phyloP scores from a whole-genome alignment of 1,140 invertebrate genomes.

The Eriocheir sinensis region DNA sequence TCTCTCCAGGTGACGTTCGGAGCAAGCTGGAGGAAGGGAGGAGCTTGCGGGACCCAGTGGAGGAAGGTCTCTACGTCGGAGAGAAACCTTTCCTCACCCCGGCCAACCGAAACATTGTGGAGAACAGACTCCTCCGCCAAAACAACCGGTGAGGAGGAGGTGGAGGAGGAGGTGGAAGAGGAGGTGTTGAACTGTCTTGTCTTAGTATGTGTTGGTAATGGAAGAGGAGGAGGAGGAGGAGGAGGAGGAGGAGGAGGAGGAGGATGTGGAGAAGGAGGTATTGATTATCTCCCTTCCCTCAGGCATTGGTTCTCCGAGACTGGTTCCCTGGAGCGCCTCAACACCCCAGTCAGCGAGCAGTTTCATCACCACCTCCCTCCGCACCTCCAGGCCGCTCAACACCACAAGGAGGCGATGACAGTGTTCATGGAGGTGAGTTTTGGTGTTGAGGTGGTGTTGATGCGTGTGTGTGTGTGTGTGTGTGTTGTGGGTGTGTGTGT shows the following conservation, averaged over 20 bases:
- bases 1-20: slow-evolving; percentile 40
- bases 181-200: too few relatives aligned
- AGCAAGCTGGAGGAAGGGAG: slow-evolving; percentile 50
- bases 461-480: not conserved
- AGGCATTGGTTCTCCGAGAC: slow-evolving; percentile 67
- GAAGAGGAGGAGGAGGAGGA: too few relatives aligned
- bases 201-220: too few relatives aligned
- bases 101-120: slow-evolving; percentile 58
- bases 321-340: slow-evolving; percentile 48
- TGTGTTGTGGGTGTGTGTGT: not conserved
- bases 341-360: slow-evolving; percentile 60
- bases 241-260: too few relatives aligned
- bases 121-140: slow-evolving; percentile 56
- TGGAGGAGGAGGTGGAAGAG: too few relatives aligned
- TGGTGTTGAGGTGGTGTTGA: not conserved
- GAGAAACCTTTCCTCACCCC: slow-evolving; percentile 58
- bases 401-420: slow-evolving; percentile 27
- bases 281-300: not conserved
- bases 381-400: not conserved
- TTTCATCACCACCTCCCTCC: slow-evolving; percentile 54
- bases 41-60: slow-evolving; percentile 45
- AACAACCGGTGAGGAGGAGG: slow-evolving; percentile 52
- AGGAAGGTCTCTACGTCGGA: slow-evolving; percentile 57
- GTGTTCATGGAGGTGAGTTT: slow-evolving; percentile 46
- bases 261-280: too few relatives aligned